phyloP scores from a whole-genome alignment of 2,797 vertebrate species.

The Urocyon cinereoargenteus region DNA sequence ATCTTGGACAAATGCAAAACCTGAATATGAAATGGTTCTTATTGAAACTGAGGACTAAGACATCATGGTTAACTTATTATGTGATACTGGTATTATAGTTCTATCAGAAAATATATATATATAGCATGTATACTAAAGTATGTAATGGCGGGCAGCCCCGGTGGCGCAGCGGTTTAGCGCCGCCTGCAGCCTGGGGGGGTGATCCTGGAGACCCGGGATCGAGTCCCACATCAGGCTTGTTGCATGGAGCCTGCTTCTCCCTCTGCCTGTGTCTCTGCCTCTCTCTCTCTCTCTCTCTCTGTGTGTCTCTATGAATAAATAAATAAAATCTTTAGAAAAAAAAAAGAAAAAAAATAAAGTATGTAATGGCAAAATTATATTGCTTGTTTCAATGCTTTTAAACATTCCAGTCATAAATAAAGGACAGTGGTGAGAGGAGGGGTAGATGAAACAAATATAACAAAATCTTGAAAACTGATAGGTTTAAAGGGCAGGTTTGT shows the following conservation, averaged over 20 bases:
- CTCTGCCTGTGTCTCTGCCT: too few species aligned
- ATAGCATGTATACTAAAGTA: neutral
- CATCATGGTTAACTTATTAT: neutral
- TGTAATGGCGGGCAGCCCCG: too few species aligned
- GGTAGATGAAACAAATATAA: neutral
- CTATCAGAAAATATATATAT: neutral
- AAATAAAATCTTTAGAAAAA: too few species aligned
- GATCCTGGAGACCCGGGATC: too few species aligned
- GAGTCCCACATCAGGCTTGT: too few species aligned
- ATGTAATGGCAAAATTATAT: neutral
- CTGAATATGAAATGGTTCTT: neutral
- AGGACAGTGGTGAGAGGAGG: neutral
- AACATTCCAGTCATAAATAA: neutral
- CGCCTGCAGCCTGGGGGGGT: too few species aligned
- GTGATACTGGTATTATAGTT: neutral
- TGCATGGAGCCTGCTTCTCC: too few species aligned
- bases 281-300: too few species aligned
- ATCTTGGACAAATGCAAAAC: neutral
- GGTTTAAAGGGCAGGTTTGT: neutral
- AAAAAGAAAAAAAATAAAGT: too few species aligned
- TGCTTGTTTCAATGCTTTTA: neutral
- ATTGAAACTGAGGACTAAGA: neutral
- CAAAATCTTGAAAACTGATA: neutral
- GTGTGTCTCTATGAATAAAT: too few species aligned
- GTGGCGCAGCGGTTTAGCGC: too few species aligned